Percentiles rank a stretch among this genome's conserved stretches.
Evolutionary conservation across 1,140 invertebrate species (phyloP).

Genomic region (Temnothorax curvispinosus): DNA sequence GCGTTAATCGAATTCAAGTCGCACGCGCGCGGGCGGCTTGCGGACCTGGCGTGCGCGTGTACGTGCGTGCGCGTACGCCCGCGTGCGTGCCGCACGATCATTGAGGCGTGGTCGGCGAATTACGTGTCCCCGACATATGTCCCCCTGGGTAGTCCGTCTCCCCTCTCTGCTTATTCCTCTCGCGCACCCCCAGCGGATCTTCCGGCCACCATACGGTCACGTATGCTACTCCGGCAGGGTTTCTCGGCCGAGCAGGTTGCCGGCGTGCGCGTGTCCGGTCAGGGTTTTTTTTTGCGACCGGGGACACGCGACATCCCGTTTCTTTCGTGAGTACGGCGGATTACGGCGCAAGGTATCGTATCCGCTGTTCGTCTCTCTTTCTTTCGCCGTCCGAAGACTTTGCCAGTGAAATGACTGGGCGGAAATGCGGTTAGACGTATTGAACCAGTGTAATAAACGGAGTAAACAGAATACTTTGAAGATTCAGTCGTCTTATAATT

Average conservation of each 20-base stretch:
- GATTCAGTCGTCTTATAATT: background rate
- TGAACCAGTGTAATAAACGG: background rate
- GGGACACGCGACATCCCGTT: conserved; percentile 38
- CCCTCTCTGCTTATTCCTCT: conserved; percentile 13
- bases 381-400: background rate
- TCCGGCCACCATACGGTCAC: conserved; percentile 45
- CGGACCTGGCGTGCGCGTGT: background rate
- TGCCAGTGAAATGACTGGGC: background rate
- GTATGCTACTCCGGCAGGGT: conserved; percentile 8
- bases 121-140: conserved; percentile 70
- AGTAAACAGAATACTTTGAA: background rate
- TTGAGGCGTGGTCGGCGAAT: conserved; percentile 75
- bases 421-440: background rate
- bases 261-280: conserved; percentile 43
- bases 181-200: conserved; percentile 48
- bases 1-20: conserved; percentile 63
- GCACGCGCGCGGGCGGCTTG: conserved; percentile 37
- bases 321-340: conserved; percentile 3
- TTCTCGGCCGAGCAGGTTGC: conserved; percentile 47
- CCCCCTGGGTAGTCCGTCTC: background rate
- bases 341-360: conserved; percentile 29
- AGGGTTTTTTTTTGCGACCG: background rate
- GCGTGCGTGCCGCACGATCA: conserved; percentile 65
- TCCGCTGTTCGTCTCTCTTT: conserved; percentile 9
- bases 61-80: background rate